Percentiles rank a stretch among this genome's conserved stretches.
phyloP scores from a whole-genome alignment of 2,888 invertebrate genomes.

The Cinara cedri region DNA sequence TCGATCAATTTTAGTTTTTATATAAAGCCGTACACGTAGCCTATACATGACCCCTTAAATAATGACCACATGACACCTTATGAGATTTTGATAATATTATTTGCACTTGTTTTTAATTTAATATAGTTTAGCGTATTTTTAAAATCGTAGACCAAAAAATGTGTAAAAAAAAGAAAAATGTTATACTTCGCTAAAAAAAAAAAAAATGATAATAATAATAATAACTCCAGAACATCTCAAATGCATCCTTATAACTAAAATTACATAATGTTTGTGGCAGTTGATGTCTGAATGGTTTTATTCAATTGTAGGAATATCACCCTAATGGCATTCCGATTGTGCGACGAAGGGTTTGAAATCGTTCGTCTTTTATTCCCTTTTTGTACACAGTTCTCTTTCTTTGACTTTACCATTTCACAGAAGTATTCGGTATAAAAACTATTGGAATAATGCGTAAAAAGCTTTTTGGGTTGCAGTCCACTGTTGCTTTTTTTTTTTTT shows the following conservation, averaged over 20 bases:
- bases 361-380: slow-evolving; percentile 45
- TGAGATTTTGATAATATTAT: no score
- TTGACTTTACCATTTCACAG: background rate
- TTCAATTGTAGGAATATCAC: slow-evolving; percentile 52
- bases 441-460: slow-evolving; percentile 45
- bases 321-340: slow-evolving; percentile 54
- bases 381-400: slow-evolving; percentile 21
- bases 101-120: no score
- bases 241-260: slow-evolving; percentile 24
- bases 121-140: no score
- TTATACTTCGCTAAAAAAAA: slow-evolving; percentile 12
- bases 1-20: no score
- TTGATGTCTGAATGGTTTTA: slow-evolving; percentile 51
- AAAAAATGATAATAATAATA: no score
- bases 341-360: slow-evolving; percentile 52
- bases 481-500: background rate
- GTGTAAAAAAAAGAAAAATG: no score
- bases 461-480: slow-evolving; percentile 33
- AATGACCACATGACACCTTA: no score
- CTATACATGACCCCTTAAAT: no score
- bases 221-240: slow-evolving; percentile 9
- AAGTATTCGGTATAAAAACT: slow-evolving; percentile 4
- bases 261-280: slow-evolving; percentile 41
- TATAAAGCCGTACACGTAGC: no score
- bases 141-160: no score